A percentile compares a stretch with the other conserved stretches of the same genome.
phyloP scores from a whole-genome alignment of 2,113 vertebrate species.

The Nerophis lumbriciformis region DNA sequence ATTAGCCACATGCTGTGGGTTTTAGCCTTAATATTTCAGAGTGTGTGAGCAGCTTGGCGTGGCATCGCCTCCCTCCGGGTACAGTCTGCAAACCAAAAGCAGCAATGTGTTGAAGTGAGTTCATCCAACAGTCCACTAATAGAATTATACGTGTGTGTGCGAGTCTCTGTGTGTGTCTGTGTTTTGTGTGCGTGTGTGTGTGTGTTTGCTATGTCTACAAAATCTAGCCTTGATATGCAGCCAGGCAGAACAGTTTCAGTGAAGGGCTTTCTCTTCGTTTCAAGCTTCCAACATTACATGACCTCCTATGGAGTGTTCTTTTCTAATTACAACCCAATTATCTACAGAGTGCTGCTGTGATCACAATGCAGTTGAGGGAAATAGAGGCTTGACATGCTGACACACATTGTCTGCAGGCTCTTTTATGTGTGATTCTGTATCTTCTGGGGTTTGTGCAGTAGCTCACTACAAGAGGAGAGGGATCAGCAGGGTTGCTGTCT shows the following conservation, averaged over 20 bases:
- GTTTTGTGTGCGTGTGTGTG: background rate
- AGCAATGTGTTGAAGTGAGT: conserved; percentile 39
- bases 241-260: conserved; percentile 34
- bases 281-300: conserved; percentile 25
- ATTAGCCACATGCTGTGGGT: conserved; percentile 34
- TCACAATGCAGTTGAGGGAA: conserved; percentile 16
- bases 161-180: conserved; percentile 6
- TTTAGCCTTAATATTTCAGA: conserved; percentile 49
- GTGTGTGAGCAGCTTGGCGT: conserved; percentile 31
- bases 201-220: conserved; percentile 4
- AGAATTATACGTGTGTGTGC: conserved; percentile 1
- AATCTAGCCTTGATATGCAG: conserved; percentile 14
- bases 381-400: conserved; percentile 37
- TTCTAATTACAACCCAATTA: conserved; percentile 57
- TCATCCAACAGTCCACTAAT: conserved; percentile 27
- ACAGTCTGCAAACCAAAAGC: conserved; percentile 37
- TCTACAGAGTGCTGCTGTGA: conserved; percentile 40
- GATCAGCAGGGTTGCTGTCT: background rate
- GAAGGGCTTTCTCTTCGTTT: conserved; percentile 11
- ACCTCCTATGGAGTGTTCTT: conserved; percentile 31
- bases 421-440: conserved; percentile 1
- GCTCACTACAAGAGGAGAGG: background rate
- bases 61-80: conserved; percentile 29
- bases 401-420: conserved; percentile 21
- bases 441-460: background rate